These are phyloP conservation scores for Cuculus canorus DNA, from an alignment of 2,797 vertebrate species.

Conservation along the genomic window DNA sequence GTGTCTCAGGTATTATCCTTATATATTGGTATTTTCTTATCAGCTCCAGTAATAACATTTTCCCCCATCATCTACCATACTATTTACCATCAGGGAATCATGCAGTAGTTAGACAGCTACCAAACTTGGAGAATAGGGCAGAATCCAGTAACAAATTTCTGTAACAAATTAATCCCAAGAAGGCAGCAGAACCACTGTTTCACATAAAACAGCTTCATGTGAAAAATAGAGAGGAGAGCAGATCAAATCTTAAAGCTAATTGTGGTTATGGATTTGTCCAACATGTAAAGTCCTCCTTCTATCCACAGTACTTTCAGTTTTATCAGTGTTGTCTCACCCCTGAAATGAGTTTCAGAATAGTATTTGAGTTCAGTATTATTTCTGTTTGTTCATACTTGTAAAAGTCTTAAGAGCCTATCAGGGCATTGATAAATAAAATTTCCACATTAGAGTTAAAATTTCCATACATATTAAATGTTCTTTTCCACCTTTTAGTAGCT, in stretches of 20 bases:
- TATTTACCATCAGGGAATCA: background rate
- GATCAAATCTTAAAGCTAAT: background rate
- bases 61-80: background rate
- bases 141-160: background rate
- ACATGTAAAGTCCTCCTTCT: background rate
- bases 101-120: background rate
- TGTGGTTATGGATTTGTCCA: background rate
- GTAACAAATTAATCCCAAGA: background rate
- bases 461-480: slow-evolving; percentile 62
- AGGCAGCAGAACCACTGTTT: background rate
- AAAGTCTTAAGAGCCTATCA: slow-evolving; percentile 28
- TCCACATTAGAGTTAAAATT: slow-evolving; percentile 49
- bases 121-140: background rate
- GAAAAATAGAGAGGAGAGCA: background rate
- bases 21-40: background rate
- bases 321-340: background rate
- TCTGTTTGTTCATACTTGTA: background rate
- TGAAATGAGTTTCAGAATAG: slow-evolving; percentile 3
- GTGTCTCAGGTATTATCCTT: background rate
- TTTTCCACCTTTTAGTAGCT: slow-evolving; percentile 33
- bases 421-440: slow-evolving; percentile 28
- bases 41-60: background rate
- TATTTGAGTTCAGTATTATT: slow-evolving; percentile 7
- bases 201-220: background rate
- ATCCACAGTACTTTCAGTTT: background rate